Evolutionary conservation across 2,113 vertebrate species (phyloP), one percentile per base, ranked within the genome.

Genomic region (Scolopax mira): DNA sequence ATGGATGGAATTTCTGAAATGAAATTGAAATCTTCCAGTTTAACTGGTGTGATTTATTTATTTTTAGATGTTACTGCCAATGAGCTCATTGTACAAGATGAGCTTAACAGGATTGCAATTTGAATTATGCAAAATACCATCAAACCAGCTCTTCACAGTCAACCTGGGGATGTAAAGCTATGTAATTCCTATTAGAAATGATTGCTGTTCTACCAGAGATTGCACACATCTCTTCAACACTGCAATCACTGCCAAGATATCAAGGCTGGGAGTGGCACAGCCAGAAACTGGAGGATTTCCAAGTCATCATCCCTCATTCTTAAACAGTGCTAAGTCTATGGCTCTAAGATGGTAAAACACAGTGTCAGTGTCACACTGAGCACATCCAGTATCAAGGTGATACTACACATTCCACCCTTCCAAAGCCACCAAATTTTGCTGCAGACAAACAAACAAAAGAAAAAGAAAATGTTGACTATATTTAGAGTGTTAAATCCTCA

Each of bases 121-220:
- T 71, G 79, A 86, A 89, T 94, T 89, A 85, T 92, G 80, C 84
- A 92, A 93, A 93, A 85, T n/a, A 58, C n/a, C 85, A 64, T 79
- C 58, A 82, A 86, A 62, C 17, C 80, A 96, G 67, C 72, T 83
- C 77, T 79, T 88, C 71, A 33, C 35, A 75, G 77, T 39, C 75
- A 82, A 54, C 52, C 44, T 55, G 87, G 89, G 79, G 72, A 77
- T 18, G 71, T 44, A 69, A 71, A 71, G 49, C 52, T 54, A 4
- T 55, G 11, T 71, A n/a, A 94, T 86, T 82, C 69, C 58, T 71
- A 19, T 67, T 60, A 37, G 88, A 39, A 79, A 64, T 39, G 28
- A 94, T 64, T 64, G 37, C 85, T 79, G 1, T 33, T 79, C 66
- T 70, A 57, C 61, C 84, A 82, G 75, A 57, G 60, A 41, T 83